Conservation (phyloP, 2,797 vertebrate species). For the Crax fasciolata region DNA sequence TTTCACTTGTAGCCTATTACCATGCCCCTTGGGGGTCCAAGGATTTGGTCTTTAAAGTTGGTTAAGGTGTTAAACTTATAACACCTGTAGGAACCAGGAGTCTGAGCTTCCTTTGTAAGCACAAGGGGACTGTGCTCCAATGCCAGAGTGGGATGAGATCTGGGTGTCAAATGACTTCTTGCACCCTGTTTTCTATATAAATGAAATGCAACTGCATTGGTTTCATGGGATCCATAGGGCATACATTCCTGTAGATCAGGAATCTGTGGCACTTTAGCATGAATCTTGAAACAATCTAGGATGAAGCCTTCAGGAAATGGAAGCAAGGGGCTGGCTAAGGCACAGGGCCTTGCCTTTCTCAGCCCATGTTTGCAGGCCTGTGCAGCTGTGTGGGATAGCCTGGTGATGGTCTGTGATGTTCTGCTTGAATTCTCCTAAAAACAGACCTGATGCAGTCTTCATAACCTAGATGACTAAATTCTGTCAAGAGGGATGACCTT, state of each 20-base stretch:
- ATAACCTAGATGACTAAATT: neutral
- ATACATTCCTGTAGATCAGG: fast-evolving
- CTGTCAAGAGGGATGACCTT: neutral
- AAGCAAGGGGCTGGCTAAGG: neutral
- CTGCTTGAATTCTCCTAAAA: neutral
- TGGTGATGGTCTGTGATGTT: neutral
- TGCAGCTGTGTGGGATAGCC: neutral
- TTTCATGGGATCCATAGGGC: fast-evolving
- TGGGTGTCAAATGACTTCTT: neutral
- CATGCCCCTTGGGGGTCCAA: neutral
- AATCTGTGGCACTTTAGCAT: neutral
- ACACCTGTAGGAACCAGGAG: neutral
- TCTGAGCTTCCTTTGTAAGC: neutral
- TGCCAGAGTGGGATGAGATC: fast-evolving
- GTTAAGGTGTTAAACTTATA: neutral
- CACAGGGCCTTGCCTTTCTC: neutral
- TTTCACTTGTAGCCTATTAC: neutral
- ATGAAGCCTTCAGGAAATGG: neutral
- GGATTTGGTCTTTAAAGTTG: neutral
- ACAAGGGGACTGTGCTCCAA: neutral
- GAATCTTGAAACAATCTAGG: neutral
- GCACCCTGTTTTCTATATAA: neutral
- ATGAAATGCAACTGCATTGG: neutral
- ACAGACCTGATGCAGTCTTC: neutral
- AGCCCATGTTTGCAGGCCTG: neutral